Percentiles rank a stretch among this genome's conserved stretches.
Conservation (phyloP, 30 jellyfish, hydroid and myxozoan species). For the Aurelia aurita region DNA sequence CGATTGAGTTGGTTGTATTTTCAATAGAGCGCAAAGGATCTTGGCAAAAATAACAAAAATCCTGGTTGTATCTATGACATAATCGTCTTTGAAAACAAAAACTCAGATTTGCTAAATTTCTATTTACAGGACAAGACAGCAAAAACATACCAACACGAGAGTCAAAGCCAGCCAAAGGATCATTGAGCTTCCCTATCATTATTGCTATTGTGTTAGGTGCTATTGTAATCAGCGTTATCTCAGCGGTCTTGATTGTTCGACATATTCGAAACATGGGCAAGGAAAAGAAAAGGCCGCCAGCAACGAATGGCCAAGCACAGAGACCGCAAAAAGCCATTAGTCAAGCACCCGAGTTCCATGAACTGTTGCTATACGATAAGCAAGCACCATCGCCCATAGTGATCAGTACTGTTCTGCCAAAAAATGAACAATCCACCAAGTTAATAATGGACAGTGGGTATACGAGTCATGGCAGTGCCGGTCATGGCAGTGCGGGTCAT, state of each 20-base stretch:
- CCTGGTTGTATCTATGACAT: too few species aligned
- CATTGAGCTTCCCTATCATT: constrained; percentile 74
- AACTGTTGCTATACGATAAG: constrained; percentile 34
- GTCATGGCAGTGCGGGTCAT: constrained; percentile 77
- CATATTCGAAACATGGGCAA: constrained; percentile 59
- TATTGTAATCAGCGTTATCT: constrained; percentile 54
- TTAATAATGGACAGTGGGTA: constrained; percentile 67
- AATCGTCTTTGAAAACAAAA: too few species aligned
- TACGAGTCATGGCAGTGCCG: constrained; percentile 76
- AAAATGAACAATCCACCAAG: constrained; percentile 34
- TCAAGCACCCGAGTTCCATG: constrained; percentile 56
- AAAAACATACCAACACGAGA: constrained; percentile 1
- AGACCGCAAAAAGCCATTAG: neutral
- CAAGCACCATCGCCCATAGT: constrained; percentile 23
- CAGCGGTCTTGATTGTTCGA: constrained; percentile 62
- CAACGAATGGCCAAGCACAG: neutral
- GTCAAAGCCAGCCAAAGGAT: constrained; percentile 26
- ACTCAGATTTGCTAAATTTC: too few species aligned
- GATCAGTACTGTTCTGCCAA: neutral
- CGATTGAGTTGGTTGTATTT: too few species aligned
- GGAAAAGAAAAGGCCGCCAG: constrained; percentile 8
- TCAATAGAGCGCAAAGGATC: too few species aligned
- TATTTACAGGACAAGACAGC: neutral
- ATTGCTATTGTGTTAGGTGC: constrained; percentile 77
- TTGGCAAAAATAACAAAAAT: too few species aligned